A percentile compares a stretch with the other conserved stretches of the same genome.
These are phyloP conservation scores for Anas platyrhynchos DNA, from an alignment of 2,113 vertebrate species.

Conservation along the genomic window DNA sequence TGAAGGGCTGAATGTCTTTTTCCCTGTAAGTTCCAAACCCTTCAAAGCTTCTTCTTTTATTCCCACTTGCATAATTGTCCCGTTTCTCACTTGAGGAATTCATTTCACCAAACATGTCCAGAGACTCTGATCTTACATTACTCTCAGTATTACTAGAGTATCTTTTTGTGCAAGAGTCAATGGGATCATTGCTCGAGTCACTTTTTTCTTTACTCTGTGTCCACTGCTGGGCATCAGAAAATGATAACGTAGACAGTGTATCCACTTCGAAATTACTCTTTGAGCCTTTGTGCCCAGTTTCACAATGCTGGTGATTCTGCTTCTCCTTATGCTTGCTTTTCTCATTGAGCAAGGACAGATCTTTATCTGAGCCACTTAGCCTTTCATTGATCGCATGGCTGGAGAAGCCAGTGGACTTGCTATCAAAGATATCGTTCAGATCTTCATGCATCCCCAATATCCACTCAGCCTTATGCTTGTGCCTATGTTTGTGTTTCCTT, in stretches of 20 bases:
- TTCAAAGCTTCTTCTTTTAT: slow-evolving; percentile 87
- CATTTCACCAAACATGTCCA: slow-evolving; percentile 87
- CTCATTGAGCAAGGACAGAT: slow-evolving; percentile 79
- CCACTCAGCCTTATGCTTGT: slow-evolving; percentile 97
- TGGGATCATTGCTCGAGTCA: slow-evolving; percentile 85
- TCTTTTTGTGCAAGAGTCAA: slow-evolving; percentile 88
- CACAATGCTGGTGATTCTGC: slow-evolving; percentile 85
- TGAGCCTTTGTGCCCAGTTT: slow-evolving; percentile 78
- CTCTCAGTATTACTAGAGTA: slow-evolving; percentile 78
- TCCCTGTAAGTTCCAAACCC: slow-evolving; percentile 91
- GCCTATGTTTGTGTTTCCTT: slow-evolving; percentile 98
- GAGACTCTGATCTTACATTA: slow-evolving; percentile 75
- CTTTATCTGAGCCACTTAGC: slow-evolving; percentile 82
- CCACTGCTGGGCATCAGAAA: slow-evolving; percentile 91
- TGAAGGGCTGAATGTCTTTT: slow-evolving; percentile 91
- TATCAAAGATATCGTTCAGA: slow-evolving; percentile 91
- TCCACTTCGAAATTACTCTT: slow-evolving; percentile 92
- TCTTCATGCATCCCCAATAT: slow-evolving; percentile 88
- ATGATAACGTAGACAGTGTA: slow-evolving; percentile 87
- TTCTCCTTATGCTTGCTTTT: slow-evolving; percentile 90
- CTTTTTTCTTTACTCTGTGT: slow-evolving; percentile 85
- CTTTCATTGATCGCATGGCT: slow-evolving; percentile 84
- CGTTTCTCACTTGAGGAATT: slow-evolving; percentile 79
- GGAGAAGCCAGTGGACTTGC: slow-evolving; percentile 86
- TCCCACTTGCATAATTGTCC: slow-evolving; percentile 83